Percentiles rank a stretch among this genome's conserved stretches.
Evolutionary conservation across 2,888 invertebrate genomes (phyloP).

Genomic region (Lithophane leautieri): DNA sequence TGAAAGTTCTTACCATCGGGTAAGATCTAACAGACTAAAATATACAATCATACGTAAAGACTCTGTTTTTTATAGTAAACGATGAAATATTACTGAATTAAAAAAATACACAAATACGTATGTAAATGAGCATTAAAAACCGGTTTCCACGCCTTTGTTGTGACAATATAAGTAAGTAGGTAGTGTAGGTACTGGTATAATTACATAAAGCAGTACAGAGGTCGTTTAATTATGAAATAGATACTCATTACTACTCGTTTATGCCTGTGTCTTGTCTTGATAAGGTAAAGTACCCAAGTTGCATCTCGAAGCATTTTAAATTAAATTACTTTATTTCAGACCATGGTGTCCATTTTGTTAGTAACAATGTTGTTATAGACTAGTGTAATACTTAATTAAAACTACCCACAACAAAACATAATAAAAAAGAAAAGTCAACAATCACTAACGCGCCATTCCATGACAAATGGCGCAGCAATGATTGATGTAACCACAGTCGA

Average conservation of each 20-base stretch:
- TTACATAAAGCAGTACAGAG: slow-evolving; percentile 24
- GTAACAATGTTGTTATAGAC: too few relatives aligned
- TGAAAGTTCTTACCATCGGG: neutral
- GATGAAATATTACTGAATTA: slow-evolving; percentile 10
- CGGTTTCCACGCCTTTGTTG: slow-evolving; percentile 30
- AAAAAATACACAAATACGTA: slow-evolving; percentile 28
- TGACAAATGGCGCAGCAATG: too few relatives aligned
- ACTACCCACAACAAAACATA: too few relatives aligned
- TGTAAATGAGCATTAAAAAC: slow-evolving; percentile 40
- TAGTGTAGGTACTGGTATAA: slow-evolving; percentile 13
- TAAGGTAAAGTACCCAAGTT: neutral
- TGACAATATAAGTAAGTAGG: slow-evolving; percentile 6
- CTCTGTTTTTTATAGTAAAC: slow-evolving; percentile 3
- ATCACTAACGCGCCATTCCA: too few relatives aligned
- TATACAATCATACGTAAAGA: slow-evolving; percentile 1
- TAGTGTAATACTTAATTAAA: too few relatives aligned
- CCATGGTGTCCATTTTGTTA: too few relatives aligned
- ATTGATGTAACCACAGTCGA: too few relatives aligned
- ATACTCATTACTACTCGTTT: neutral
- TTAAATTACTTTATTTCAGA: too few relatives aligned
- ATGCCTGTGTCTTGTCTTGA: neutral
- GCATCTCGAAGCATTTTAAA: neutral
- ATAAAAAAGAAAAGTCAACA: too few relatives aligned
- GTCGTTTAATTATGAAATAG: neutral
- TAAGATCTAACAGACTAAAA: neutral